Percentiles rank a stretch among this genome's conserved stretches.
phyloP scores from a whole-genome alignment of 2,113 vertebrate genomes.

The Rhea pennata region DNA sequence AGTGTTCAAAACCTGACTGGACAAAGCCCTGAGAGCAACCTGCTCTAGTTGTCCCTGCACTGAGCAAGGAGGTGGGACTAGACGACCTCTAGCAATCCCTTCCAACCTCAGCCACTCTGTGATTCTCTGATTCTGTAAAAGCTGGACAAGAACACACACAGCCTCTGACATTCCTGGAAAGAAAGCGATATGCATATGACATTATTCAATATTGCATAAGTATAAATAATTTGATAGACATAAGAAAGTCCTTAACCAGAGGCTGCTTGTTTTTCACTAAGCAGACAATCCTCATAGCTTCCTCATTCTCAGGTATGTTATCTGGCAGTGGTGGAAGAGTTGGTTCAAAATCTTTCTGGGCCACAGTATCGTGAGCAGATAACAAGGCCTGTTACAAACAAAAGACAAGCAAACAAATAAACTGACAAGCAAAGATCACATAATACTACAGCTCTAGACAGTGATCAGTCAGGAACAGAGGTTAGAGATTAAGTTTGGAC shows the following conservation, averaged over 20 bases:
- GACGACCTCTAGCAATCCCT: background rate
- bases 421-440: background rate
- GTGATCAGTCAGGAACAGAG: background rate
- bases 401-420: background rate
- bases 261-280: slow-evolving; percentile 98
- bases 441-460: background rate
- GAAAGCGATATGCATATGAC: background rate
- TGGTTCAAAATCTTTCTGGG: slow-evolving; percentile 92
- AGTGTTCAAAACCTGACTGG: background rate
- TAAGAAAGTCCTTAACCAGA: slow-evolving; percentile 81
- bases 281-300: slow-evolving; percentile 92
- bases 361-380: slow-evolving; percentile 90
- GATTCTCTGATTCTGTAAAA: background rate
- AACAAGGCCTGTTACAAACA: slow-evolving; percentile 85
- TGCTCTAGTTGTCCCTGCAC: background rate
- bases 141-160: background rate
- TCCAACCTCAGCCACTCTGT: background rate
- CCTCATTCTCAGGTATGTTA: slow-evolving; percentile 89
- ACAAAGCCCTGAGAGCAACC: background rate
- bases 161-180: background rate
- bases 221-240: background rate
- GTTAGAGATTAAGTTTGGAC: background rate
- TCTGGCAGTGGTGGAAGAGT: slow-evolving; percentile 89
- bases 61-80: background rate
- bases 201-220: background rate